phyloP scores from a whole-genome alignment of 2,113 vertebrate species.

The Dipodomys ordii region DNA sequence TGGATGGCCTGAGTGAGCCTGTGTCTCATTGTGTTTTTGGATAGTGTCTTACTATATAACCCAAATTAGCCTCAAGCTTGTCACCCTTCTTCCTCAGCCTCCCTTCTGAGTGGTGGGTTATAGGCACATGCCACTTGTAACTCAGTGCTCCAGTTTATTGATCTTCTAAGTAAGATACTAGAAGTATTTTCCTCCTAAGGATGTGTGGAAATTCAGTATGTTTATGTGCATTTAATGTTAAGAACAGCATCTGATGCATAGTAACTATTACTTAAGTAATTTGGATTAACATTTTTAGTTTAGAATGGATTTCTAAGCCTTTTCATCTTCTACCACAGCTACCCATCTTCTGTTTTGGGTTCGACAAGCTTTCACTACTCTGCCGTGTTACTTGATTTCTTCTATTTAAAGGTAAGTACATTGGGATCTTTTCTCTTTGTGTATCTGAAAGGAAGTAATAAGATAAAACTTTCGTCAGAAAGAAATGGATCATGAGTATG shows the following conservation, averaged over 20 bases:
- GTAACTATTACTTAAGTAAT: neutral
- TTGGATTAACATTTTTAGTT: constrained; percentile 7
- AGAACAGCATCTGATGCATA: neutral
- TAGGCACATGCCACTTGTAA: neutral
- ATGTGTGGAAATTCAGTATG: neutral
- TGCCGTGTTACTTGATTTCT: constrained; percentile 17
- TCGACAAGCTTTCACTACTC: neutral
- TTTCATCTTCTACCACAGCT: neutral
- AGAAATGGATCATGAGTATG: neutral
- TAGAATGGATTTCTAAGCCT: neutral
- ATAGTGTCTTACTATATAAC: neutral
- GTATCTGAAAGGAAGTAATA: constrained; percentile 43
- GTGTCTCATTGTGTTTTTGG: neutral
- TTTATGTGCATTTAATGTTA: neutral
- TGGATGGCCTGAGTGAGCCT: neutral
- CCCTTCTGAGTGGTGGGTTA: neutral
- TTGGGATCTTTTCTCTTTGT: constrained; percentile 14
- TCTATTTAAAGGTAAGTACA: constrained; percentile 39
- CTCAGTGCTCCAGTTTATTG: neutral
- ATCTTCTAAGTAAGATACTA: neutral
- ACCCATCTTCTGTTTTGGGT: constrained; percentile 20
- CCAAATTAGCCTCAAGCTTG: neutral
- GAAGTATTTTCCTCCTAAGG: neutral
- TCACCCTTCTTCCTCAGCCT: neutral
- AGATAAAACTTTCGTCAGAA: constrained; percentile 33